Conservation (phyloP, 2,888 invertebrate genomes). For the Dendrolimus pini region DNA sequence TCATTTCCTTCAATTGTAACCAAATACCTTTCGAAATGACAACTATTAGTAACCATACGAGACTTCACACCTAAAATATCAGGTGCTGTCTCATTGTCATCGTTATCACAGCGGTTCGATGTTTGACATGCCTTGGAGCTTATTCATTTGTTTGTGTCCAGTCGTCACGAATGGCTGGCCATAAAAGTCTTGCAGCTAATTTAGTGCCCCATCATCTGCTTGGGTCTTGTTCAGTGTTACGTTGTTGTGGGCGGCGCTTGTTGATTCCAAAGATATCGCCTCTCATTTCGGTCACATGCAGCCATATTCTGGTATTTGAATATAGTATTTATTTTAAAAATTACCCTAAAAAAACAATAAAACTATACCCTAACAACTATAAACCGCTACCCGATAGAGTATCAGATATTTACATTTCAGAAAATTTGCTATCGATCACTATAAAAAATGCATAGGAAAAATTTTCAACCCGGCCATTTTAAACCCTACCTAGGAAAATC, state of each 20-base stretch:
- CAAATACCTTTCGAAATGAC: not conserved
- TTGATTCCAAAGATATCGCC: not conserved
- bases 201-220: constrained; percentile 49
- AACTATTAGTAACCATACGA: not conserved
- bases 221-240: constrained; percentile 6
- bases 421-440: too few species aligned
- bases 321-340: too few species aligned
- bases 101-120: not conserved
- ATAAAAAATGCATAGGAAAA: too few species aligned
- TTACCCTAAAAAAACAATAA: too few species aligned
- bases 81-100: not conserved
- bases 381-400: too few species aligned
- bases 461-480: too few species aligned
- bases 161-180: constrained; percentile 44
- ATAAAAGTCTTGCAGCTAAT: constrained; percentile 57
- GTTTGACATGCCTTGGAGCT: not conserved
- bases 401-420: too few species aligned
- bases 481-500: too few species aligned
- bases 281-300: not conserved
- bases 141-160: not conserved
- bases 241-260: not conserved
- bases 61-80: not conserved
- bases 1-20: not conserved
- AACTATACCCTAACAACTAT: too few species aligned
- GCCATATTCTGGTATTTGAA: too few species aligned